Conservation (phyloP, 35 echinoderm and acorn worm genomes). For the Holothuria glaberrima region DNA sequence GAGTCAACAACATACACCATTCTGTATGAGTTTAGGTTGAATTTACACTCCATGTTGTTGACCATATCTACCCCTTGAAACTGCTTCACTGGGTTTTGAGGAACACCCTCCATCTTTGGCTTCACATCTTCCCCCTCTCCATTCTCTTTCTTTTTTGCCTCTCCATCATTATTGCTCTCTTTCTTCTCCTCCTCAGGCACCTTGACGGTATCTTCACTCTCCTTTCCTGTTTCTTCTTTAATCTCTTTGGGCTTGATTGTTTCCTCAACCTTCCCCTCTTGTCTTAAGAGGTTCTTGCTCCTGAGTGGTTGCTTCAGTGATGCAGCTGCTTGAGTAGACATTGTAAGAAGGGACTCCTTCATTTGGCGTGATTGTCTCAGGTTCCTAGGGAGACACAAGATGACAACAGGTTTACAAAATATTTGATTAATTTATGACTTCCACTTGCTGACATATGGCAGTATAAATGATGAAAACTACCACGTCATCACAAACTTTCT, state of each 20-base stretch:
- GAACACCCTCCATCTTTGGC: conserved; percentile 1
- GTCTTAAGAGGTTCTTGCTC: conserved; percentile 24
- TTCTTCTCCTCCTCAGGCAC: conserved; percentile 32
- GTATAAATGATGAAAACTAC: no score
- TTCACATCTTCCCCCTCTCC: conserved; percentile 20
- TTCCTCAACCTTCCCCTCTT: background rate
- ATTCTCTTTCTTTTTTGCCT: background rate
- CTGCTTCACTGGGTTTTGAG: conserved; percentile 51
- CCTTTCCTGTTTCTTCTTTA: background rate
- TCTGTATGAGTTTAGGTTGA: conserved; percentile 98
- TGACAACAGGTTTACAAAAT: background rate
- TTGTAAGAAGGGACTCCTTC: conserved; percentile 40
- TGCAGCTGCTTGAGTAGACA: conserved; percentile 34
- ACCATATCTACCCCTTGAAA: conserved; percentile 91
- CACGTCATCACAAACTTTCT: no score
- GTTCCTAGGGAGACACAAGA: conserved; percentile 66
- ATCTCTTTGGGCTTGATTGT: conserved; percentile 6
- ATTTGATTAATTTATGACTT: no score
- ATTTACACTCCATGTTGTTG: conserved; percentile 99
- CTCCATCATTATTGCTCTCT: background rate
- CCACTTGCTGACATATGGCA: no score
- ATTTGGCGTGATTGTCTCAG: conserved; percentile 77
- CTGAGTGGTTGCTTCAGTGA: conserved; percentile 43
- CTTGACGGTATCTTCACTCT: conserved; percentile 17
- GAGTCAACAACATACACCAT: conserved; percentile 99